These are phyloP conservation scores for Dasypus novemcinctus DNA, from an alignment of 2,113 vertebrate genomes.

Conservation along the genomic window DNA sequence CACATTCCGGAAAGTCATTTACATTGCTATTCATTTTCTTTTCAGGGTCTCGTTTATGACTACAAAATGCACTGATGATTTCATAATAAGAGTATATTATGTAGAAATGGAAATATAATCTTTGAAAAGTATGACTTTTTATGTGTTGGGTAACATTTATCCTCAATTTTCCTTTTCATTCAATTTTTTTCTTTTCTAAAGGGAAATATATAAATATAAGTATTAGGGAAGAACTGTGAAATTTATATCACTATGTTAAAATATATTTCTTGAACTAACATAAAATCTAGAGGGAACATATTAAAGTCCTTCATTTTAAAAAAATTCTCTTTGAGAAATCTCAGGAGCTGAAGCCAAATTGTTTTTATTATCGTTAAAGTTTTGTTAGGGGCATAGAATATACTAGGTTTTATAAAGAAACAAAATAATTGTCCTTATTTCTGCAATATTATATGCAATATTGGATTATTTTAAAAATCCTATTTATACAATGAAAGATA, in stretches of 20 bases:
- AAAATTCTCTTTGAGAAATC: conserved; percentile 51
- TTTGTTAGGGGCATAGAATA: conserved; percentile 21
- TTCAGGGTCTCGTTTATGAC: conserved; percentile 46
- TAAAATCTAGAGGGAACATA: conserved; percentile 40
- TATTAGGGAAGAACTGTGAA: conserved; percentile 35
- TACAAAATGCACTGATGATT: conserved; percentile 50
- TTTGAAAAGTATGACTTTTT: conserved; percentile 58
- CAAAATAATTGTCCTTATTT: conserved; percentile 2
- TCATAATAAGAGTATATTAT: conserved; percentile 54
- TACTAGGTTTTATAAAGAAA: conserved; percentile 2
- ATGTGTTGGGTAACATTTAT: conserved; percentile 41
- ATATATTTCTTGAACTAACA: conserved; percentile 46
- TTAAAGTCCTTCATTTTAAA: conserved; percentile 57
- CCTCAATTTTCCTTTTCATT: conserved; percentile 45
- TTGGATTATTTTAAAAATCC: neutral
- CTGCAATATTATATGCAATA: neutral
- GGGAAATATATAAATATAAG: conserved; percentile 32
- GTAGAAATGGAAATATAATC: conserved; percentile 55
- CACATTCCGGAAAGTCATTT: conserved; percentile 56
- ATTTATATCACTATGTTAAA: neutral
- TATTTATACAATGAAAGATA: neutral
- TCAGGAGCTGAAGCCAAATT: conserved; percentile 1
- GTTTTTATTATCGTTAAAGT: conserved; percentile 42
- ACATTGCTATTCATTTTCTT: conserved; percentile 59
- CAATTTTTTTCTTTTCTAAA: conserved; percentile 47